Evolutionary conservation across 2,888 invertebrate species (phyloP), one percentile per base, ranked within the genome.

Genomic region (Neuroscelio doddi): DNA sequence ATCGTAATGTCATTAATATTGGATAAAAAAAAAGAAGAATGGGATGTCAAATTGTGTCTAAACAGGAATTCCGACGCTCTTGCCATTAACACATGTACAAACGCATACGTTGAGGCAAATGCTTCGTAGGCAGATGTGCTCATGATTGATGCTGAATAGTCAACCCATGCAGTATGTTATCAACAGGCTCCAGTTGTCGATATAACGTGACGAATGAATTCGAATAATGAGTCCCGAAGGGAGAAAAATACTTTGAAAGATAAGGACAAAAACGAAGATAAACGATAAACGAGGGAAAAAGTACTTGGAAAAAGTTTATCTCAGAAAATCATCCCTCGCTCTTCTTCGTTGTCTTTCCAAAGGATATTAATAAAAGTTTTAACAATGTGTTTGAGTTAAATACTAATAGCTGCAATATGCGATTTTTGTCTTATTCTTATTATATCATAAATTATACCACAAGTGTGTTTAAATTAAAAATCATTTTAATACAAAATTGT

Each of bases 151-250:
- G 39, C 51, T 29, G 47, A 51, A 65, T 63, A 55, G 49, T 68
- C 32, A 46, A 21, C 17, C 30, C 24, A 39, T 36, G 36, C 49
- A 50, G 10, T 39, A 24, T 42, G 63, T 68, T 65, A 63, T 65
- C 62, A 62, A 70, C 65, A 57, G 63, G 34, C 52, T 63, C 59
- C 52, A 32, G 27, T 49, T 59, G 64, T 68, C 68, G 61, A 63
- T 69, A 49, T 66, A 64, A 68, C 71, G 70, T 74, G 73, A 75
- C 65, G 71, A 70, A 74, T 73, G 74, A 71, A 72, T 74, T 68
- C 59, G 56, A 70, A 71, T 72, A 70, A 66, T 57, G 62, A 70
- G 67, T 66, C 63, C 56, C 50, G 36, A 26, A 55, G 30, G 36
- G 39, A 45, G 29, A 34, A 45, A 61, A 52, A 56, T 27, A 44